Conservation (phyloP, 2,888 invertebrate species). For the Drosophila conformis region DNA sequence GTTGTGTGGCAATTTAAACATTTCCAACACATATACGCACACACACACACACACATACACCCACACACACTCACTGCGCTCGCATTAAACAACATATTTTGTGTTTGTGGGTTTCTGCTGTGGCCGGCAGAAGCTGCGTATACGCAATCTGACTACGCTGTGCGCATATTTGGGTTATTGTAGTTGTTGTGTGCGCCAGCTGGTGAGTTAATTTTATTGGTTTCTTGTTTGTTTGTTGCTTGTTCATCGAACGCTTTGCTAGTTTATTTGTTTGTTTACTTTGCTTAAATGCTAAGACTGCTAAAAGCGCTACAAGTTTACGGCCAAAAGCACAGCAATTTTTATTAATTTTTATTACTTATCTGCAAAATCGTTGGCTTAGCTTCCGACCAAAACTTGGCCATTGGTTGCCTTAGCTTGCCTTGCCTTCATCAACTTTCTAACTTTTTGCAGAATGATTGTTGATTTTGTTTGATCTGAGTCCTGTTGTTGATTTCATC, state of each 20-base stretch:
- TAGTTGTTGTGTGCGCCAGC: conserved; percentile 35
- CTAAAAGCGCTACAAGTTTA: conserved; percentile 52
- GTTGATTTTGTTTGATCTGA: conserved; percentile 58
- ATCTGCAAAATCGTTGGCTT: conserved; percentile 32
- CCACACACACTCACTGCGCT: not conserved
- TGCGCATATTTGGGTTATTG: conserved; percentile 46
- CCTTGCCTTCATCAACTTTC: conserved; percentile 40
- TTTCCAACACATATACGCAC: conserved; percentile 7
- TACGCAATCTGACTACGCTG: conserved; percentile 50
- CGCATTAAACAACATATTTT: conserved; percentile 63
- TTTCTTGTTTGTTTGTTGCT: conserved; percentile 45
- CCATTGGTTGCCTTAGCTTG: conserved; percentile 6
- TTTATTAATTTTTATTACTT: conserved; percentile 60
- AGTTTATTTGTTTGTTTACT: conserved; percentile 56
- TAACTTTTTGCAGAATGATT: conserved; percentile 50
- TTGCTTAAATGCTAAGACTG: conserved; percentile 48
- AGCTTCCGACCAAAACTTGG: conserved; percentile 4
- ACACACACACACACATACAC: not conserved
- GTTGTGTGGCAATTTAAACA: conserved; percentile 46
- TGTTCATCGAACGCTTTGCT: conserved; percentile 22
- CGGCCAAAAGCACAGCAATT: conserved; percentile 32
- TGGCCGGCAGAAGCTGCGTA: conserved; percentile 57
- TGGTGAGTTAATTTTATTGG: conserved; percentile 65
- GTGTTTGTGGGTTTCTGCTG: conserved; percentile 47
- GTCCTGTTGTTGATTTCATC: conserved; percentile 40